Base-by-base conservation (phyloP, 2,888 invertebrate species). In the Lutraria lutraria region DNA sequence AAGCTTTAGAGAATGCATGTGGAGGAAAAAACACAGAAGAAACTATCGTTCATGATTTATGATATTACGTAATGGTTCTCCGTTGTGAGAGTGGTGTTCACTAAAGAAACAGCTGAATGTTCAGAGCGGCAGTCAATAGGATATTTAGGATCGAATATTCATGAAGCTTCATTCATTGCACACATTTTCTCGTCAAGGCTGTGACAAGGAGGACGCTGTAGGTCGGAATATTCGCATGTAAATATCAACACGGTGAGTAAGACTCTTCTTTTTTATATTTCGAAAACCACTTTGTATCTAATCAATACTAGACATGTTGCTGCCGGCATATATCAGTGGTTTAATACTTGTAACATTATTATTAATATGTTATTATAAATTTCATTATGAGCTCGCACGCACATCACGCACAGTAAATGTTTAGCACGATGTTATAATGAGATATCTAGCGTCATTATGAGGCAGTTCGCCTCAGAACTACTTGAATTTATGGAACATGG, bases 71-170 rank as follows among this genome's bases (percentile, higher is more conserved):
- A 68, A 68, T 25, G 3, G 25, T 25, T 25, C 12, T 25, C n/a
- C 25, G 63, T 68, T 25, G 63, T 31, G 76, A 76, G 34, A 76
- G 76, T 31, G 16, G 34, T 76, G 76, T 76, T 76, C 31, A 31
- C 16, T 31, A 76, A 76, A 34, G 76, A 31, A 76, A 16, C 29
- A 13, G 29, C 31, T 15, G 76, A 31, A 34, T 2, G 8, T 25
- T 76, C 76, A 0, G 76, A 34, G 76, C 29, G 76, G 31, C 76
- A 76, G 76, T 76, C 76, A 76, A 76, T 76, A 76, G 31, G 76
- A 76, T 76, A 34, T 31, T 68, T 34, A 76, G 76, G 31, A 76
- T 76, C 76, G 76, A 76, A 76, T 76, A 76, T 76, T 76, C 76
- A 76, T 76, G 76, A 76, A 34, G 15, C 76, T 31, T 31, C 31